Conservation (phyloP, 2,888 invertebrate genomes). For the Vandiemenella viatica region DNA sequence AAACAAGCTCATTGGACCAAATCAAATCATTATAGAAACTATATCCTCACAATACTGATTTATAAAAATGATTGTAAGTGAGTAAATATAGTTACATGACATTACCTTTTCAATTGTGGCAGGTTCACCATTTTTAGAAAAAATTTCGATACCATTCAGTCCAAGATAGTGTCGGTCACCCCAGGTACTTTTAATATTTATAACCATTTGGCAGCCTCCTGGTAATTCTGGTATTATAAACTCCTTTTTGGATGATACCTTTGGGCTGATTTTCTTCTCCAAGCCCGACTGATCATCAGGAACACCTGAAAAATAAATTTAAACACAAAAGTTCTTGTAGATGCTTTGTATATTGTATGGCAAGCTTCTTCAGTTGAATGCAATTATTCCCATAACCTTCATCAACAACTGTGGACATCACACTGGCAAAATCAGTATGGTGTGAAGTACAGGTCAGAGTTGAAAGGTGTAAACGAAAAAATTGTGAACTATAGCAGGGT, state of each 20-base stretch:
- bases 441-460: no score
- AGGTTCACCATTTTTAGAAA: constrained; percentile 43
- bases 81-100: neutral
- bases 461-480: no score
- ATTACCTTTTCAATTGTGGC: constrained; percentile 44
- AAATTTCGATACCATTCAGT: constrained; percentile 62
- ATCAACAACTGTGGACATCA: no score
- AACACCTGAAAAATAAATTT: constrained; percentile 51
- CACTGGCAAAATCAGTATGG: no score
- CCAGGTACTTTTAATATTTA: constrained; percentile 61
- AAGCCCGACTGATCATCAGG: constrained; percentile 40
- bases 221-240: constrained; percentile 68
- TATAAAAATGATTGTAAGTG: neutral
- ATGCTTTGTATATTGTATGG: no score
- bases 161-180: constrained; percentile 67
- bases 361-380: no score
- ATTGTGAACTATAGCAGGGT: no score
- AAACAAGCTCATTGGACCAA: no score
- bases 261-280: constrained; percentile 47
- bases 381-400: no score
- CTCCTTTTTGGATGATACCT: no score
- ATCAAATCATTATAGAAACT: neutral
- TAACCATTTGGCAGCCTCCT: constrained; percentile 43
- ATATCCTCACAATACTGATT: neutral
- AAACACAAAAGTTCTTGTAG: constrained; percentile 60